Percentiles rank a stretch among this genome's conserved stretches.
Conservation (phyloP, 1,140 invertebrate species). For the Heliothis subflexa region DNA sequence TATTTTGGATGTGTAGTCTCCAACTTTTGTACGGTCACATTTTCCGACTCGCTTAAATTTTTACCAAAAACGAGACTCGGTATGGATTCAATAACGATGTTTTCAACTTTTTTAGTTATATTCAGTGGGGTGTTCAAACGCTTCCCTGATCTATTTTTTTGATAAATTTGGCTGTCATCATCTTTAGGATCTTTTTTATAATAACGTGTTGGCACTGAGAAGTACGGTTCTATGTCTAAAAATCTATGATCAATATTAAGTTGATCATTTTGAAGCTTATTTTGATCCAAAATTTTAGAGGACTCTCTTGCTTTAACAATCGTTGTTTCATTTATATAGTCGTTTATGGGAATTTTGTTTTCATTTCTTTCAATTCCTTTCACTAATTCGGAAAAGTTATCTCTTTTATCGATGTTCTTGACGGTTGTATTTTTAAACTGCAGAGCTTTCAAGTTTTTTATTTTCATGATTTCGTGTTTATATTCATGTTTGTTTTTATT, state of each 20-base stretch:
- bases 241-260: slow-evolving; percentile 68
- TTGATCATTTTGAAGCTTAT: slow-evolving; percentile 69
- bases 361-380: slow-evolving; percentile 53
- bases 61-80: slow-evolving; percentile 48
- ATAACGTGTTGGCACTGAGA: slow-evolving; percentile 53
- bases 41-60: slow-evolving; percentile 54
- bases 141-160: slow-evolving; percentile 64
- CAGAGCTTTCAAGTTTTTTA: slow-evolving; percentile 24
- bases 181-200: slow-evolving; percentile 56
- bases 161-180: slow-evolving; percentile 34
- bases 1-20: slow-evolving; percentile 64
- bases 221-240: slow-evolving; percentile 66
- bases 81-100: slow-evolving; percentile 51
- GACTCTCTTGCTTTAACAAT: slow-evolving; percentile 63
- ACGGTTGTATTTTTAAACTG: slow-evolving; percentile 49
- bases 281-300: slow-evolving; percentile 68
- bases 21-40: slow-evolving; percentile 51
- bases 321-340: slow-evolving; percentile 67
- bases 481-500: slow-evolving; percentile 37
- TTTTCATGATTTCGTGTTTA: background rate
- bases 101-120: slow-evolving; percentile 47
- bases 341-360: slow-evolving; percentile 63
- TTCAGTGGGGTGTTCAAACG: slow-evolving; percentile 72
- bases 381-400: slow-evolving; percentile 11
- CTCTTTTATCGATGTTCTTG: slow-evolving; percentile 31